Percentiles rank a stretch among this genome's conserved stretches.
Evolutionary conservation across 2,888 invertebrate species (phyloP).

Genomic region (Coleophora flavipennella): DNA sequence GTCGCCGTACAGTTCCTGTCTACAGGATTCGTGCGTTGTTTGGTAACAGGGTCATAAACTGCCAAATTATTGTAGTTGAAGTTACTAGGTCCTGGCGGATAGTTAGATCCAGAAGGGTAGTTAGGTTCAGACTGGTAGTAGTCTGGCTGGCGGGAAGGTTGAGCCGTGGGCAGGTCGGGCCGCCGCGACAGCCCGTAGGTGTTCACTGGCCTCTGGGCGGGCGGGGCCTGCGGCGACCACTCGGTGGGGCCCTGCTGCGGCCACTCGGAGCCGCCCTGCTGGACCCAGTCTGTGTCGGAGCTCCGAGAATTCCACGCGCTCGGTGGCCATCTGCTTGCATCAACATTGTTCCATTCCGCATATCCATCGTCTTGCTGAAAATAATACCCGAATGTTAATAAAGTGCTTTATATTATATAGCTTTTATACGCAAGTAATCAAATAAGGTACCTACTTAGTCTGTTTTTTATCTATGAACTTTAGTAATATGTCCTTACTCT

Average conservation of each 20-base stretch:
- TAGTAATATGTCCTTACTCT: too few relatives aligned
- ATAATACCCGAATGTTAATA: background rate
- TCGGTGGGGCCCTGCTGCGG: background rate
- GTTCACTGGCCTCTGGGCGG: background rate
- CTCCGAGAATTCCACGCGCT: constrained; percentile 8
- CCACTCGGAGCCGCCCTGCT: background rate
- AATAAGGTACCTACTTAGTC: too few relatives aligned
- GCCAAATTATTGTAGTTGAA: constrained; percentile 31
- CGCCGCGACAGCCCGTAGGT: constrained; percentile 26
- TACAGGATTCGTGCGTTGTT: constrained; percentile 44
- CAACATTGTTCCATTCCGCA: constrained; percentile 24
- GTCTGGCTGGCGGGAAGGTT: constrained; percentile 24
- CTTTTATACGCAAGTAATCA: too few relatives aligned
- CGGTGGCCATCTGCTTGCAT: constrained; percentile 19
- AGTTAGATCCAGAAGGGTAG: background rate
- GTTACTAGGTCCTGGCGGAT: background rate
- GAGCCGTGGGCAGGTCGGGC: constrained; percentile 19
- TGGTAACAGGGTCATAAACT: constrained; percentile 49
- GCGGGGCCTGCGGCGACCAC: constrained; percentile 1
- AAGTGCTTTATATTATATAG: too few relatives aligned
- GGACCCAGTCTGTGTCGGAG: background rate
- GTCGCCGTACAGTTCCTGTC: constrained; percentile 77
- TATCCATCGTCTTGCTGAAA: constrained; percentile 30
- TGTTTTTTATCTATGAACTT: too few relatives aligned
- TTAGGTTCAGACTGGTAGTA: constrained; percentile 14